Base-by-base conservation (phyloP, 1,140 invertebrate species). In the Diploscapter pachys region DNA sequence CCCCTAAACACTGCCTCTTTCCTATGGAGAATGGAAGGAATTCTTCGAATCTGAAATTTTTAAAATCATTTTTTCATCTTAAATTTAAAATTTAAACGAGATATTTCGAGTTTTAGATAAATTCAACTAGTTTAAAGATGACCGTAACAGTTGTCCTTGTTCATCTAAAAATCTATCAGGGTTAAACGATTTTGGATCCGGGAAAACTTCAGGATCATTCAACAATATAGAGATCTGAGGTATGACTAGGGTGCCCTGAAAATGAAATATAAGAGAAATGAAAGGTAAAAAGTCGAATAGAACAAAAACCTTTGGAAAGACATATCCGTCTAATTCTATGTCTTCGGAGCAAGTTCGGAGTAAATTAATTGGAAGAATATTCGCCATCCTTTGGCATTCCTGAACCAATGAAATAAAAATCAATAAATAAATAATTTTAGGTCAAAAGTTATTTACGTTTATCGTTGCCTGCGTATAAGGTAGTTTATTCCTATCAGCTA, bases 21-120 rank as follows among this genome's bases (percentile, higher is more conserved):
- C 88, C 93, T 3, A 94, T 92, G 53, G 93, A 93, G 85, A 95
- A 95, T 0, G 93, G 94, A 88, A 96, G 91, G 86, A 95, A 95
- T 85, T 89, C 93, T 78, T 93, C 92, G 1, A 93, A 93, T 72
- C 92, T 31, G 31, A 31, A 31, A 31, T 31, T 31, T 31, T 31
- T 31, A 31, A 31, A 31, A 31, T 31, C 31, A 31, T 31, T 0
- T 31, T 31, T 31, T 31, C 31, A 31, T 31, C 31, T 31, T 31
- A 31, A 31, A 31, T 31, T 31, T 31, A 31, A 31, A 31, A 31
- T 31, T 31, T 31, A 31, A 31, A 31, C 31, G 31, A 31, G 31
- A 31, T 31, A 31, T 31, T 31, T 31, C 31, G 31, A 31, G 31
- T 31, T 31, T 31, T 31, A 31, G 31, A 31, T 31, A 31, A 31